Evolutionary conservation across 1,140 invertebrate species (phyloP), one percentile per base, ranked within the genome.

Genomic region (Coelopa frigida): DNA sequence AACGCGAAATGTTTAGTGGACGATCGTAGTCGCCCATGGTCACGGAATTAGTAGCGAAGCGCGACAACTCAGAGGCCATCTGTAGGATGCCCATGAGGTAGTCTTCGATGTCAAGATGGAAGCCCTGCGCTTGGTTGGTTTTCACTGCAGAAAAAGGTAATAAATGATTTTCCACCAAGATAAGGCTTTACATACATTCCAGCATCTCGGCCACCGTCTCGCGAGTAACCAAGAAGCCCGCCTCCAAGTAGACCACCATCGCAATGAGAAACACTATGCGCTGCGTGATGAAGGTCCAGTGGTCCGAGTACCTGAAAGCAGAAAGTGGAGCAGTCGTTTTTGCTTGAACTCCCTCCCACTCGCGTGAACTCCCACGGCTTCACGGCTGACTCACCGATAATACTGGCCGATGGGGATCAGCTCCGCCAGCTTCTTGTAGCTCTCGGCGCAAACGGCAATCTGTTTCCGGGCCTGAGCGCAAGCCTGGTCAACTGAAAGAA

Each of bases 61-160:
- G 79, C 7, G 84, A 75, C 72, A 95, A 68, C 76, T 94, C 91
- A 33, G 83, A 80, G 21, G 87, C 82, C 39, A 94, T 67, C 57
- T 83, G 78, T 17, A 94, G 70, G 6, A 94, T 69, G 3, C 92
- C 91, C 62, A 87, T 79, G 11, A 96, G 70, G 59, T 88, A 95
- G 56, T 94, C 91, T 68, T 96, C 91, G 17, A 94, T 72, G 54
- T 94, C 90, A 46, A 95, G 70, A 64, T 93, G 89, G 59, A 94
- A 91, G 2, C 85, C 86, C 18, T 85, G 75, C 46, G 80, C 67
- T 31, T 63, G 72, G 51, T 40, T 75, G 59, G 31, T 71, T 68
- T 70, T 75, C 3, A 84, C 82, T 84, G 48, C 23, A 68, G 18
- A 52, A 45, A 37, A 37, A 36, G 55, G 47, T 44, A 37, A 31